Evolutionary conservation across 2,888 invertebrate genomes (phyloP).

Genomic region (Colostygia pectinataria): DNA sequence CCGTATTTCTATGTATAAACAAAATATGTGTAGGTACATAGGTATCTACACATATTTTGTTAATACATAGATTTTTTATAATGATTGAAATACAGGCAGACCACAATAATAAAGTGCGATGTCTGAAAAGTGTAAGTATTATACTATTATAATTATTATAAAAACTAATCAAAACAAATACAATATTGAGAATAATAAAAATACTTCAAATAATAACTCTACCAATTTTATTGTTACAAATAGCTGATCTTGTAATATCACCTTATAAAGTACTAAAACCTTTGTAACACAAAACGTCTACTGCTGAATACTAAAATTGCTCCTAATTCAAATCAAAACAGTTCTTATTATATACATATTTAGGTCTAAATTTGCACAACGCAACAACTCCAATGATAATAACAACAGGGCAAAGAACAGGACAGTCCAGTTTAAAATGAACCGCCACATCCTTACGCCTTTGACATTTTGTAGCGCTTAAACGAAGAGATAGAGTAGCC

Average conservation of each 20-base stretch:
- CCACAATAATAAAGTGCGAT: too few species aligned
- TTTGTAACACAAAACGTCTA: slow-evolving; percentile 67
- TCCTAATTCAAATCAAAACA: slow-evolving; percentile 42
- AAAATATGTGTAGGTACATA: too few species aligned
- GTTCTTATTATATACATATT: slow-evolving; percentile 39
- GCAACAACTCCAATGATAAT: slow-evolving; percentile 65
- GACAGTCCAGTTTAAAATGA: slow-evolving; percentile 53
- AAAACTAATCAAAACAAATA: not conserved
- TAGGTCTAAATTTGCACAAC: slow-evolving; percentile 62
- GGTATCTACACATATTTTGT: too few species aligned
- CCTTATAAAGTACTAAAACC: slow-evolving; percentile 46
- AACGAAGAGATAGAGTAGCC: slow-evolving; percentile 32
- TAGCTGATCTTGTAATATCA: slow-evolving; percentile 65
- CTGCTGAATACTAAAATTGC: slow-evolving; percentile 56
- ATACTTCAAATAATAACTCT: slow-evolving; percentile 19
- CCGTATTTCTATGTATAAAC: too few species aligned
- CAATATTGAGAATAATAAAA: not conserved
- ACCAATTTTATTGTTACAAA: slow-evolving; percentile 40
- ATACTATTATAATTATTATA: too few species aligned
- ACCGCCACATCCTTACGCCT: slow-evolving; percentile 38
- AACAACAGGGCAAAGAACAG: slow-evolving; percentile 70
- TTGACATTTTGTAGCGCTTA: slow-evolving; percentile 34
- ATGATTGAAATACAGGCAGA: too few species aligned
- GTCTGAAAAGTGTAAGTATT: too few species aligned
- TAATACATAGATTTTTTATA: too few species aligned